Evolutionary conservation across 92 coral and sea anemone species (phyloP), one percentile per base, ranked within the genome.

Genomic region (Palythoa caribaeorum): DNA sequence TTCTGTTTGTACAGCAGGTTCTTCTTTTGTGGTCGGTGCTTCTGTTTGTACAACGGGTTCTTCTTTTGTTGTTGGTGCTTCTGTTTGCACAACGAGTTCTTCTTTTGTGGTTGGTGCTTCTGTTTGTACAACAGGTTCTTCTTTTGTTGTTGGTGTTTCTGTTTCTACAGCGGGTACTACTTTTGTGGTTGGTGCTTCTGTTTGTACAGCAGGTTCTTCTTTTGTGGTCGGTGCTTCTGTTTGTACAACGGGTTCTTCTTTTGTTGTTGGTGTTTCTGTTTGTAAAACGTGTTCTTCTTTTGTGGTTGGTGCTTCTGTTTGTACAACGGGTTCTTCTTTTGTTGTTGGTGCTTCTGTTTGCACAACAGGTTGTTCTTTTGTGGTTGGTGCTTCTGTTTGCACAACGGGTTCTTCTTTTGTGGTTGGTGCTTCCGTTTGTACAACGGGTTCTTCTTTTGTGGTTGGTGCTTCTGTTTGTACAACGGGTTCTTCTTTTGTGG

Each of bases 301-400:
- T 44, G 80, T 76, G 16, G 80, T 76, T 6, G 62, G 63, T 44
- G 62, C 62, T 9, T 76, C 63, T 6, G 80, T 51, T n/a, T 76
- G 17, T 51, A 20, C 28, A 50, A 17, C 14, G 17, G 60, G 79
- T 7, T 37, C 79, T 17, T 50, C 62, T 38, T 38, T 68, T 68
- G 73, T 68, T 1, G 9, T 68, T 21, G 73, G 40, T 1, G 36
- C 9, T 20, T 68, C 39, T 21, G 73, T 68, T 12, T 71, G 76
- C 0, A 71, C 15, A 6, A 71, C 76, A 28, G 28, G 28, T 28
- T 28, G 0, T 28, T 28, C 28, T 28, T 0, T 28, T 28, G 28
- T 28, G 0, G 28, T 28, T 21, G 76, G 48, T 4, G 78, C 37
- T 10, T 44, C 57, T 17, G 57, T 44, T 40, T 52, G 12, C 3